Evolutionary conservation across 37 sponge, comb jelly and placozoan species (phyloP), one percentile per base, ranked within the genome.

Genomic region (Dysidea cf. avara): DNA sequence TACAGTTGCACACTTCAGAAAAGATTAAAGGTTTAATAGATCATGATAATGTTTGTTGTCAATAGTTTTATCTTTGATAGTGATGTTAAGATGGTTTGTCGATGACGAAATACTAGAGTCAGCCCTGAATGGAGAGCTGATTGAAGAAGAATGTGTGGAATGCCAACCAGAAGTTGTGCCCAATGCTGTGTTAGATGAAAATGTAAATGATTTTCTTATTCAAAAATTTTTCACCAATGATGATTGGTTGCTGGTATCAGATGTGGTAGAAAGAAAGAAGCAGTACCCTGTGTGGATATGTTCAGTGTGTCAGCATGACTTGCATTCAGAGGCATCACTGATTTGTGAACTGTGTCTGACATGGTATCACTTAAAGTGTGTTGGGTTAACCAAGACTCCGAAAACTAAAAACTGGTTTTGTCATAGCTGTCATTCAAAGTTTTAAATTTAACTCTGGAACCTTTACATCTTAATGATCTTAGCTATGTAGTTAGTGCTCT

Each of bases 121-220:
- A 43, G 46, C 46, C 22, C 13, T 58, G 31, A 59, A 59, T 21
- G 49, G 49, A 1, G 34, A 32, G 29, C 16, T 60, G 14, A 64
- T 73, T 9, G 60, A 73, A 12, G 74, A 73, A 73, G 74, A 73
- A 4, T 57, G 33, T 24, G 74, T 73, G 7, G 74, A 73, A 47
- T 7, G 29, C 12, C 29, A 59, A 26, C 74, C 74, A 43, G 74
- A 73, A 25, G 56, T 29, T 9, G 61, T 73, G 1, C 60, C 74
- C 24, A 61, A 22, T 58, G 48, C 26, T 2, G 30, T 53, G 17
- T 14, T 80, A 11, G 72, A 80, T 71, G 81, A 80, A 53, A 74
- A 82, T 64, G 75, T 82, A 2, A 51, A 73, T 51, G 13, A 64
- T 16, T 53, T 57, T 25, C 39, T 53, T 33, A n/a, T 47, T 21